Conservation (phyloP, 2,797 vertebrate genomes). For the Nyctalus aviator region DNA sequence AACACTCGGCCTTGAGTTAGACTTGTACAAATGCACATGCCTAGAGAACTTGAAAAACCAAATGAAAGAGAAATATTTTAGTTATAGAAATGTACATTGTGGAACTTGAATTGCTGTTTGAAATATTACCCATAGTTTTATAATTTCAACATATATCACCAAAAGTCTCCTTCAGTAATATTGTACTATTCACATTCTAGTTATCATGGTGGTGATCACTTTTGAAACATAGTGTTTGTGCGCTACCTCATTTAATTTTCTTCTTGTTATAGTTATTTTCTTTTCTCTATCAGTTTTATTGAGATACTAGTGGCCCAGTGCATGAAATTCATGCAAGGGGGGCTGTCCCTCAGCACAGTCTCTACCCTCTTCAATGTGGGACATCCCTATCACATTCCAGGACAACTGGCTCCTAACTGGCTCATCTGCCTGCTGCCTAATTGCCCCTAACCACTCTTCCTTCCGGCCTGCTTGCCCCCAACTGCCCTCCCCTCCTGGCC, state of each 20-base stretch:
- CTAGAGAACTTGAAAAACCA: neutral
- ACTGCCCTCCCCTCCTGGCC: too few relatives aligned
- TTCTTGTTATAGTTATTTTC: neutral
- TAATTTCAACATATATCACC: neutral
- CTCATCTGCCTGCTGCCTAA: too few relatives aligned
- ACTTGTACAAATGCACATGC: neutral
- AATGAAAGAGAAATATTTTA: neutral
- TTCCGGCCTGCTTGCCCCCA: too few relatives aligned
- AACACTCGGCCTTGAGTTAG: neutral
- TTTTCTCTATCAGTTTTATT: neutral
- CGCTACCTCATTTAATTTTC: neutral
- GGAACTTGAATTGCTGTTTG: neutral
- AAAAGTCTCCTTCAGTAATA: neutral
- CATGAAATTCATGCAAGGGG: too few relatives aligned
- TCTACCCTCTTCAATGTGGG: too few relatives aligned
- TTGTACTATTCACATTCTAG: neutral
- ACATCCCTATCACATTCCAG: too few relatives aligned
- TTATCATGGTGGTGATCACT: neutral
- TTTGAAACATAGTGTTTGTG: neutral
- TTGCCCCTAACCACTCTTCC: too few relatives aligned
- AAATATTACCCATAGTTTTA: neutral
- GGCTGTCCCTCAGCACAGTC: too few relatives aligned
- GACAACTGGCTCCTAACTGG: too few relatives aligned
- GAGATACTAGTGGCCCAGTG: neutral
- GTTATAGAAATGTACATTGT: neutral